These are phyloP conservation scores for Gymnarchus niloticus DNA, from an alignment of 2,113 vertebrate genomes.

Conservation along the genomic window DNA sequence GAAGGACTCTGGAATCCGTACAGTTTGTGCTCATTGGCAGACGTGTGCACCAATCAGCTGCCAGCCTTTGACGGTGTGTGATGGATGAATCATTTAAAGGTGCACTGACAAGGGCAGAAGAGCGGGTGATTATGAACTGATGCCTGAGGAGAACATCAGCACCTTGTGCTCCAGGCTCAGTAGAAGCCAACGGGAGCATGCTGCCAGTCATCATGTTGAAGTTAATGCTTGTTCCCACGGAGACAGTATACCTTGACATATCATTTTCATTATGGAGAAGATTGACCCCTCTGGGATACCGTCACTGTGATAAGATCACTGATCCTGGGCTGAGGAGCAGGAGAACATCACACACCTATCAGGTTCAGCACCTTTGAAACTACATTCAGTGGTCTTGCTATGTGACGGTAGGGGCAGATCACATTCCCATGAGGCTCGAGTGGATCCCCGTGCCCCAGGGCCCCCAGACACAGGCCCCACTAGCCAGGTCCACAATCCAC, in stretches of 20 bases:
- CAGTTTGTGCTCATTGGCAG: conserved; percentile 19
- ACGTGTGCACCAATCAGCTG: neutral
- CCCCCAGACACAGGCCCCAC: no score
- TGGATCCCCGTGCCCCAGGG: no score
- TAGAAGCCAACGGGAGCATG: neutral
- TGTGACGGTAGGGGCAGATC: no score
- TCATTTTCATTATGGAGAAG: neutral
- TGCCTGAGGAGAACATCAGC: neutral
- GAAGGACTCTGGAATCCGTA: conserved; percentile 12
- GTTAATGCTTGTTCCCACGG: neutral
- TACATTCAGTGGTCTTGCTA: neutral
- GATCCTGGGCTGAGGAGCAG: neutral
- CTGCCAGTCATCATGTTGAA: neutral
- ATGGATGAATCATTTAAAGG: conserved; percentile 14
- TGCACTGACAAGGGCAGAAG: neutral
- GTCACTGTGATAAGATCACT: neutral
- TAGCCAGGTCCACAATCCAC: no score
- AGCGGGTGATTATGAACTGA: neutral
- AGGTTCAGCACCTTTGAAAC: neutral
- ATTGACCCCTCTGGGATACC: neutral
- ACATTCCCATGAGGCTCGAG: no score
- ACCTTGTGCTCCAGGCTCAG: neutral
- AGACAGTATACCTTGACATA: neutral
- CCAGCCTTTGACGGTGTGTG: neutral
- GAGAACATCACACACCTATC: neutral